Evolutionary conservation across 1,140 invertebrate genomes (phyloP), one percentile per base, ranked within the genome.

Genomic region (Drosophila orosa): DNA sequence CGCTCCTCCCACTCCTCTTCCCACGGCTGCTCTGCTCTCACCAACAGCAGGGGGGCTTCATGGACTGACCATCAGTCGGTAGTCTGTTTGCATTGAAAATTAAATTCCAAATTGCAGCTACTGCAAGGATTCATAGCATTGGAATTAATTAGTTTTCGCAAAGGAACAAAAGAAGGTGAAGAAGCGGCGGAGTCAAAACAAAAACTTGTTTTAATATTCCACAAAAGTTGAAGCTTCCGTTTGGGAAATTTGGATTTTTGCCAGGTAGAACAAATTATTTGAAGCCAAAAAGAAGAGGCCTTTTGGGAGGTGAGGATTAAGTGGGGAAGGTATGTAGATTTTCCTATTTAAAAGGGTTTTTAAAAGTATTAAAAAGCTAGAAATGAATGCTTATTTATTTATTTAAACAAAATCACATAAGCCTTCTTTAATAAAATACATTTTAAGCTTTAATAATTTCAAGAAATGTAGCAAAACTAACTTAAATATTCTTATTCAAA

Each of bases 61-160:
- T 0, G 22, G 47, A 12, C 55, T 37, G 50, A 63, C 37, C 35
- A 33, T 3, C 54, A 45, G n/a, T 19, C 24, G 10, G 29, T n/a
- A n/a, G n/a, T 22, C 19, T 44, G 17, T 31, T 25, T 29, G 19
- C 33, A 4, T 47, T 40, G 25, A 31, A 47, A 67, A 67, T 63
- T 65, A 48, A 65, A 48, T 39, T 62, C 12, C 27, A 31, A 13
- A 27, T 19, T 39, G 24, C 33, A 63, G 29, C 22, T 17, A 37
- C 54, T 40, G 54, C 31, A 56, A 56, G 54, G 54, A 56, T 25
- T 56, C n/a, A 17, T n/a, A 9, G 54, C 15, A 40, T 56, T 40
- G 19, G 54, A 56, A 40, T 56, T 56, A 56, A 56, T 56, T 56
- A 56, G 33, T 56, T 55, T 55, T 35, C 19, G 25, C 24, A 35